A percentile compares a stretch with the other conserved stretches of the same genome.
Evolutionary conservation across 2,797 vertebrate genomes (phyloP).

Genomic region (Peromyscus eremicus): DNA sequence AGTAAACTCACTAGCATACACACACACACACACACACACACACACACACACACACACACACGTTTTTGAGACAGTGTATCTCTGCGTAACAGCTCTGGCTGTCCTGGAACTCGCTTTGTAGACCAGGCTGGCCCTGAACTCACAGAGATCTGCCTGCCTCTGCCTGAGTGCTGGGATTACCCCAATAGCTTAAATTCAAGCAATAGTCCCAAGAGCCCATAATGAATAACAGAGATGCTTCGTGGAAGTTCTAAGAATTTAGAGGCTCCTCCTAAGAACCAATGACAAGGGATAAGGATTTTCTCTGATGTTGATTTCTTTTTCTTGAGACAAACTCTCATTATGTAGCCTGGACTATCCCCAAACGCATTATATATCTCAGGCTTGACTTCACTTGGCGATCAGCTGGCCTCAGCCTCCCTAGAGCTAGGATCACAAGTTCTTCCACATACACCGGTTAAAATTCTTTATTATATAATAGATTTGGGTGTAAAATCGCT

Average conservation of each 20-base stretch:
- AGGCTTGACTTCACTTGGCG: background rate
- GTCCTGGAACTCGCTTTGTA: background rate
- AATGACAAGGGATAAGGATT: background rate
- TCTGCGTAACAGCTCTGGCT: background rate
- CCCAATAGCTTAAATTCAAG: conserved; percentile 24
- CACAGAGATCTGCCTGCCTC: background rate
- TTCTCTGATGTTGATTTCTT: background rate
- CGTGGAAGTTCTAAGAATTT: conserved; percentile 20
- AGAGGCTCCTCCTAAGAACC: background rate
- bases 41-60: too few relatives aligned
- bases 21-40: too few relatives aligned
- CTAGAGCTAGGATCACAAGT: background rate
- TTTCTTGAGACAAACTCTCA: background rate
- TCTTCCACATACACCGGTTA: background rate
- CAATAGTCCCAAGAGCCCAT: background rate
- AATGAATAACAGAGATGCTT: background rate
- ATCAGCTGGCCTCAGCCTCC: background rate
- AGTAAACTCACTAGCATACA: background rate
- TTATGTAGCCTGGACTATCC: background rate
- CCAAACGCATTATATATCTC: background rate
- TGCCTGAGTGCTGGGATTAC: background rate
- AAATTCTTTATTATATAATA: background rate
- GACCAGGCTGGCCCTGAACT: background rate
- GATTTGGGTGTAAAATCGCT: conserved; percentile 23
- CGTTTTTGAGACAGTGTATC: background rate